Percentiles rank a stretch among this genome's conserved stretches.
Evolutionary conservation across 2,888 invertebrate species (phyloP).

Genomic region (Cephus spinipes): DNA sequence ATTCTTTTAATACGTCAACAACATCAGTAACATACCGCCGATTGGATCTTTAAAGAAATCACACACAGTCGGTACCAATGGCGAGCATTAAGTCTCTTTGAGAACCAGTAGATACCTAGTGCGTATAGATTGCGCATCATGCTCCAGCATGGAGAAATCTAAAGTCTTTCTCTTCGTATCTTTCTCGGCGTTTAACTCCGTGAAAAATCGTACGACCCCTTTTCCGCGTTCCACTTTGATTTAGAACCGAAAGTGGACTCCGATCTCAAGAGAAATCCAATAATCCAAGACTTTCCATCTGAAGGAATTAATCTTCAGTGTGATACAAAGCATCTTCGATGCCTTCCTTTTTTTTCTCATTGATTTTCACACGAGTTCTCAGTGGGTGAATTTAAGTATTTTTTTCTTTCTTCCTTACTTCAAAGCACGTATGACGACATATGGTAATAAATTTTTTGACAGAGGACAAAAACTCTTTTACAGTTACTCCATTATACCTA

Average conservation of each 20-base stretch:
- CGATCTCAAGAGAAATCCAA: slow-evolving; percentile 13
- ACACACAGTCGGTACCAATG: background rate
- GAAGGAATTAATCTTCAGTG: background rate
- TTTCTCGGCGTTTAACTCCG: background rate
- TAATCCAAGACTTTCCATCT: slow-evolving; percentile 5
- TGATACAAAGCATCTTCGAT: background rate
- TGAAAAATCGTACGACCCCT: background rate
- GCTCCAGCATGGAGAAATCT: slow-evolving; percentile 17
- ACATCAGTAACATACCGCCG: too few relatives aligned
- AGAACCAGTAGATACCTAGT: background rate
- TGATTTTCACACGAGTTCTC: background rate
- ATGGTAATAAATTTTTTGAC: background rate
- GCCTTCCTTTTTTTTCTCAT: background rate
- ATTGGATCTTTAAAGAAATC: too few relatives aligned
- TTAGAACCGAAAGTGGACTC: background rate
- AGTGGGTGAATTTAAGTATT: background rate
- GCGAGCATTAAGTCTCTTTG: background rate
- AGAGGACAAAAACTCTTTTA: background rate
- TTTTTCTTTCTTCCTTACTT: background rate
- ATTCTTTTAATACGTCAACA: background rate
- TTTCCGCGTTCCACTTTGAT: background rate
- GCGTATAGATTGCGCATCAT: slow-evolving; percentile 8
- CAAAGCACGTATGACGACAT: background rate
- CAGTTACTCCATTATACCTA: background rate
- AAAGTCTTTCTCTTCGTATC: slow-evolving; percentile 3